phyloP scores from a whole-genome alignment of 2,797 vertebrate species.

The Microhierax caerulescens region DNA sequence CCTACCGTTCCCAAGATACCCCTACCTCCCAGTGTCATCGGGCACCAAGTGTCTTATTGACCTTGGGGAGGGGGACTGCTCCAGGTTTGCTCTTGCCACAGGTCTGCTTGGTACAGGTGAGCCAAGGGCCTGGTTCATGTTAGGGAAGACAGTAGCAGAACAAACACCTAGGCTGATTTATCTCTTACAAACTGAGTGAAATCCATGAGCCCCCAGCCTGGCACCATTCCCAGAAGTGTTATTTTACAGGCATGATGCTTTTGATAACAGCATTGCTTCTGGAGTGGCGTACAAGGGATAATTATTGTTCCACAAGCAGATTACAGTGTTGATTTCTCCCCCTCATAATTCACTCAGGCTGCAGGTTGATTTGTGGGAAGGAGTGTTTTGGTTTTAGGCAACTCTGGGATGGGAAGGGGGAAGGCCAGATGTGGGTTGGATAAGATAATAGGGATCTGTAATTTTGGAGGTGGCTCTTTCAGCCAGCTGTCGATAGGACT shows the following conservation, averaged over 20 bases:
- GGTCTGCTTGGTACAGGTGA: rapidly evolving
- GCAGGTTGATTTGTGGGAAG: not conserved
- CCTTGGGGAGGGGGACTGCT: not conserved
- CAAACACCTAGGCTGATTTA: not conserved
- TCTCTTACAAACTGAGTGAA: not conserved
- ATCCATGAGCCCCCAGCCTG: not conserved
- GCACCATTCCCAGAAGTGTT: slow-evolving; percentile 37
- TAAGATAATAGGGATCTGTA: not conserved
- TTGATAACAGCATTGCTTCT: not conserved
- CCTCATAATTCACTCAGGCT: not conserved
- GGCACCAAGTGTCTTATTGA: not conserved
- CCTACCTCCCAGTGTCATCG: rapidly evolving
- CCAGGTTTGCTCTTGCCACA: not conserved
- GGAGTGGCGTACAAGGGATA: not conserved
- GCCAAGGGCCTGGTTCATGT: rapidly evolving
- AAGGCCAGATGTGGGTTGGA: not conserved
- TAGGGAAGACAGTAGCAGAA: not conserved
- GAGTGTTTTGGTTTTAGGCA: not conserved
- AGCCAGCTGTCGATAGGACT: not conserved
- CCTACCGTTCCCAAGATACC: not conserved
- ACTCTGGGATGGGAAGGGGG: not conserved
- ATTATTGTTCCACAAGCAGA: slow-evolving; percentile 26
- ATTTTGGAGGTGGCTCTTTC: not conserved
- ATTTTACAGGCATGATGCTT: slow-evolving; percentile 20
- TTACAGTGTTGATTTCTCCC: slow-evolving; percentile 9